Percentiles rank a stretch among this genome's conserved stretches.
phyloP scores from a whole-genome alignment of 92 coral and sea anemone genomes.

The Heliopora coerulea region DNA sequence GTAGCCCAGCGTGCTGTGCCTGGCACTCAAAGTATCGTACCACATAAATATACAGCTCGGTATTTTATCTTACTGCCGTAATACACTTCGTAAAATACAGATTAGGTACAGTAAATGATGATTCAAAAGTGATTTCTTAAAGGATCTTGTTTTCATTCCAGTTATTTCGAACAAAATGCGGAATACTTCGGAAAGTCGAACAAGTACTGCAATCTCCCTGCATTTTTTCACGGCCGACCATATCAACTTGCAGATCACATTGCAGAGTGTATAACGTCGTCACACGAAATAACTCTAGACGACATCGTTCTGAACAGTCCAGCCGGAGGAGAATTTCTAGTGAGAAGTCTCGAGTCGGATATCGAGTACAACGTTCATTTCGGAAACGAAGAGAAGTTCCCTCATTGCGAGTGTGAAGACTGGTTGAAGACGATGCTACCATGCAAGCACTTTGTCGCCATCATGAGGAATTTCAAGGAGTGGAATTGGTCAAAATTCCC shows the following conservation, averaged over 20 bases:
- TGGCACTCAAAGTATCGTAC: too few relatives aligned
- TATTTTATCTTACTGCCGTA: too few relatives aligned
- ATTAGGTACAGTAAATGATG: too few relatives aligned
- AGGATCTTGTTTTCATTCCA: neutral
- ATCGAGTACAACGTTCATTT: conserved; percentile 5
- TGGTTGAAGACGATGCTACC: conserved; percentile 38
- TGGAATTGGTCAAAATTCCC: conserved; percentile 33
- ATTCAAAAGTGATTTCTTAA: too few relatives aligned
- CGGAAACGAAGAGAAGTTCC: conserved; percentile 24
- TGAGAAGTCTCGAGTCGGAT: conserved; percentile 1
- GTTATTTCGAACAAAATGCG: conserved; percentile 9
- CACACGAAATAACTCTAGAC: conserved; percentile 3
- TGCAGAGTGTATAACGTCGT: conserved; percentile 6
- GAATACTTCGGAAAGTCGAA: neutral
- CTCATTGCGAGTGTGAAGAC: conserved; percentile 36
- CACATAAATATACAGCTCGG: too few relatives aligned
- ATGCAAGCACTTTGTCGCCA: conserved; percentile 38
- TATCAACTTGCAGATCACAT: conserved; percentile 22
- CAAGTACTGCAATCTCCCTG: conserved; percentile 19
- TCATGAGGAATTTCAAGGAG: conserved; percentile 23
- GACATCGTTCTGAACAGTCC: conserved; percentile 34
- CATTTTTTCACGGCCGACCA: conserved; percentile 36
- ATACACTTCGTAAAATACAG: too few relatives aligned
- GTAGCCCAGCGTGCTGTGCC: too few relatives aligned
- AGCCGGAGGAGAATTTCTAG: conserved; percentile 20